Evolutionary conservation across 2,113 vertebrate genomes (phyloP).

Genomic region (Psittacus erithacus): DNA sequence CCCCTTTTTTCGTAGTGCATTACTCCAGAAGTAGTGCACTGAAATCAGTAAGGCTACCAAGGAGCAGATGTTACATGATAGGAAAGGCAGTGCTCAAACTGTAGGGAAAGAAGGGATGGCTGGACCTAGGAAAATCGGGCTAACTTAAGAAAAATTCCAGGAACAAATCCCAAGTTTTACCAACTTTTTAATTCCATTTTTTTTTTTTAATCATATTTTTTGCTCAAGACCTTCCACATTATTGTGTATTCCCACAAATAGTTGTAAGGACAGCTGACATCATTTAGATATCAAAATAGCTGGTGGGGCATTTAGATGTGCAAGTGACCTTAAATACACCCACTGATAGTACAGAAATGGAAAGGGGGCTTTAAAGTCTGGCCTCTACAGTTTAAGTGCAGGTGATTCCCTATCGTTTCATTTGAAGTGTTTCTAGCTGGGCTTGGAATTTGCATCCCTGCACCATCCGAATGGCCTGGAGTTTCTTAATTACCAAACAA

Average conservation of each 20-base stretch:
- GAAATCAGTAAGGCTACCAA: background rate
- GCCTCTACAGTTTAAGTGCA: conserved; percentile 5
- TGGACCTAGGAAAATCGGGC: background rate
- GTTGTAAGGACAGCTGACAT: background rate
- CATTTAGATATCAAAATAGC: background rate
- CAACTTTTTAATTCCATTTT: background rate
- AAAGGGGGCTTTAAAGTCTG: background rate
- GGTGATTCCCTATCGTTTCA: conserved; percentile 24
- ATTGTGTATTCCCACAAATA: background rate
- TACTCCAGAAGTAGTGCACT: background rate
- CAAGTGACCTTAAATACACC: conserved; percentile 16
- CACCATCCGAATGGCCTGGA: conserved; percentile 65
- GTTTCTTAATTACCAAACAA: conserved; percentile 82
- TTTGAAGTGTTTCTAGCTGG: conserved; percentile 48
- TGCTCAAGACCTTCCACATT: background rate
- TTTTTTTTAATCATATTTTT: background rate
- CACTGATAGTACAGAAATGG: background rate
- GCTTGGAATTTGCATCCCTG: conserved; percentile 60
- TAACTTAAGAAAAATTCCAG: background rate
- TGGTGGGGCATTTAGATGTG: background rate
- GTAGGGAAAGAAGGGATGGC: background rate
- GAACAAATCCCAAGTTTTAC: background rate
- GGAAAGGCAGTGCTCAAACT: background rate
- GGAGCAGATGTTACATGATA: background rate
- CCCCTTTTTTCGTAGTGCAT: background rate